Base-by-base conservation (phyloP, 2,888 invertebrate genomes). In the Agrilus mali region DNA sequence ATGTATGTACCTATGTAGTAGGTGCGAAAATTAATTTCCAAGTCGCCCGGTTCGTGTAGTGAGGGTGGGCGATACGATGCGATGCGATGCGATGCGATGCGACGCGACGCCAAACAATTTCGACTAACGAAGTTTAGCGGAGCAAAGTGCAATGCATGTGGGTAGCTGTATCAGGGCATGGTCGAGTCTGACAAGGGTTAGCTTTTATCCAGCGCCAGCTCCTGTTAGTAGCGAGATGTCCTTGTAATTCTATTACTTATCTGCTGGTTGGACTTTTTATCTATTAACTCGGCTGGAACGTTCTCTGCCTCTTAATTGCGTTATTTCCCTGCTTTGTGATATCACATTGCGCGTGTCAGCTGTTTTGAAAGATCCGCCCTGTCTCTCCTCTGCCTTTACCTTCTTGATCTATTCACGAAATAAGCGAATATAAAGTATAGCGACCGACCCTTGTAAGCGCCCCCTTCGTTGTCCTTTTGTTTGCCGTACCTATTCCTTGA, bases 191-290 rank as follows among this genome's bases (percentile, higher is more conserved):
- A 54, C 54, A 54, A 48, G 52, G 53, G 49, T 53, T 51, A 52
- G 54, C 54, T 54, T 54, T 54, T 54, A 54, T 52, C 51, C 53
- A 38, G 50, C 53, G 50, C 46, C 52, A 51, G 53, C 51, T 38
- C 41, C 51, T 53, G 54, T 55, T 51, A 50, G 53, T 50, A 56
- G 54, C 53, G 55, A 56, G 51, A 55, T 52, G 55, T 57, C 58
- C 59, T 62, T 60, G 60, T 62, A 62, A 63, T 63, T 61, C 59
- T 58, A 62, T 62, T 63, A 63, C 60, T 56, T 61, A 60, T 60
- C 60, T 57, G 58, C 57, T 59, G 60, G 59, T 58, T 57, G 56
- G 54, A 58, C 62, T 60, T 64, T 64, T 64, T 63, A 62, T 63
- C 63, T 63, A 64, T 64, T 63, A 64, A 59, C 64, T 57, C 55